Conservation (phyloP, 2,888 invertebrate species). For the Drosophila fungiperda region DNA sequence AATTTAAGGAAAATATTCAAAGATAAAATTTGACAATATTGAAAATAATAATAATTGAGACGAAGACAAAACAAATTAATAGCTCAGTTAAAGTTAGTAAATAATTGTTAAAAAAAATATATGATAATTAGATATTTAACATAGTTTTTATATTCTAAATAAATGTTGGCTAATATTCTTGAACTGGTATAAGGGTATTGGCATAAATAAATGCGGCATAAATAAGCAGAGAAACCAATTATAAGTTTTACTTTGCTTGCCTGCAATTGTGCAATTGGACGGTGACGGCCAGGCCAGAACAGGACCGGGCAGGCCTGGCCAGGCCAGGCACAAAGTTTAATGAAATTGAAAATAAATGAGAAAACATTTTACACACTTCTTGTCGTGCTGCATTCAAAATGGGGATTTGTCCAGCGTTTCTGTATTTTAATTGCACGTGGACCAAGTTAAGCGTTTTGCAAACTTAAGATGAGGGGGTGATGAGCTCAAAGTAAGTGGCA, state of each 20-base stretch:
- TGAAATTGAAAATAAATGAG: conserved; percentile 80
- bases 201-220: conserved; percentile 72
- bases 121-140: not conserved
- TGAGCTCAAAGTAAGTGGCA: conserved; percentile 66
- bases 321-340: conserved; percentile 69
- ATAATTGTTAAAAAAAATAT: not conserved
- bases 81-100: not conserved
- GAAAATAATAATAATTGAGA: not conserved
- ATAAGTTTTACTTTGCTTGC: conserved; percentile 74
- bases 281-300: conserved; percentile 31
- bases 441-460: conserved; percentile 36
- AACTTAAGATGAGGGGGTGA: conserved; percentile 39
- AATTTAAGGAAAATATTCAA: not conserved
- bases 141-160: not conserved
- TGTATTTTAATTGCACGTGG: conserved; percentile 53
- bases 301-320: no score
- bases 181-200: conserved; percentile 57
- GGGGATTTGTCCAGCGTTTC: conserved; percentile 44
- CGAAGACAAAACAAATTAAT: not conserved
- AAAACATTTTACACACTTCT: conserved; percentile 71
- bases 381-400: conserved; percentile 4
- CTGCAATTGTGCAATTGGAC: conserved; percentile 68
- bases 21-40: no score
- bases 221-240: conserved; percentile 79
- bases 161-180: not conserved